These are phyloP conservation scores for Xyrichtys novacula DNA, from an alignment of 2,797 vertebrate species.

Conservation along the genomic window DNA sequence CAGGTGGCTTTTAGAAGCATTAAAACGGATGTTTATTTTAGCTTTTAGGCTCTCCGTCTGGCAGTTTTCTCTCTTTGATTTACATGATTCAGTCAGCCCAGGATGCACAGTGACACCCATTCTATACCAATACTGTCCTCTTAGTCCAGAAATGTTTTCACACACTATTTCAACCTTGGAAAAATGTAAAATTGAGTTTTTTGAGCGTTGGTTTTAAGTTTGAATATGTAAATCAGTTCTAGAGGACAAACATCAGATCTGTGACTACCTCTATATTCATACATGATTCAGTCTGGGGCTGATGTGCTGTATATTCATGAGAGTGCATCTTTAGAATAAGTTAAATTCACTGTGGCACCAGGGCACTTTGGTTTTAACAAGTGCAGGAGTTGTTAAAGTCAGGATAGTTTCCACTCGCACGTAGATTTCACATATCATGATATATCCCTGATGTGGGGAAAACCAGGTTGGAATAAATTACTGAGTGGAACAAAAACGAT, in stretches of 20 bases:
- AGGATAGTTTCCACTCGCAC: constrained; percentile 6
- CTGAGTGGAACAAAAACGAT: constrained; percentile 56
- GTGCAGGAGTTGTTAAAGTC: constrained; percentile 14
- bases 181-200: not conserved
- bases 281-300: not conserved
- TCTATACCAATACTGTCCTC: not conserved
- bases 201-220: not conserved
- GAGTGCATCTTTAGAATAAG: not conserved
- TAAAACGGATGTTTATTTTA: too few relatives aligned
- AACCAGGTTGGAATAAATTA: constrained; percentile 49
- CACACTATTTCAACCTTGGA: not conserved
- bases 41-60: too few relatives aligned
- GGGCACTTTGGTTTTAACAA: not conserved
- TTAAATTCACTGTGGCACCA: not conserved
- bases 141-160: too few relatives aligned
- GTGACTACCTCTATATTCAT: not conserved
- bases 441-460: constrained; percentile 49
- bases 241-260: not conserved
- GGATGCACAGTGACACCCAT: not conserved
- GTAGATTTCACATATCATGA: constrained; percentile 38
- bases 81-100: too few relatives aligned
- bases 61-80: too few relatives aligned
- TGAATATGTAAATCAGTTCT: not conserved
- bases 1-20: too few relatives aligned
- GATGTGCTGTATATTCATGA: not conserved